Evolutionary conservation across 2,888 invertebrate genomes (phyloP).

Genomic region (Pterobdella sp.): DNA sequence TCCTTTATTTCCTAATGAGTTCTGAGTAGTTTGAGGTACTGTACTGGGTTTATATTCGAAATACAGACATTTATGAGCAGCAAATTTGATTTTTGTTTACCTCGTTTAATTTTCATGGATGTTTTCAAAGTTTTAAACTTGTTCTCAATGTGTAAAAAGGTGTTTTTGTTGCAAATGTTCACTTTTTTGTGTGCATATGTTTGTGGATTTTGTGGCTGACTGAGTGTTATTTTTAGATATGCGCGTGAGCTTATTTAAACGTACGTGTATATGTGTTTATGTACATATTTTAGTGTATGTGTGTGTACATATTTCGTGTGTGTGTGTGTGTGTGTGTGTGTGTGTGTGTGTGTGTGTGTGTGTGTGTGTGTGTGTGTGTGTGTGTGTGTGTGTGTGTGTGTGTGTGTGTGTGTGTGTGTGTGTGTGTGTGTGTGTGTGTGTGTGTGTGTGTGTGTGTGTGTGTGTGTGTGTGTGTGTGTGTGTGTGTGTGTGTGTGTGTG

Average conservation of each 20-base stretch:
- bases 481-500: constrained; percentile 12
- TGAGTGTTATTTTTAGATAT: no score
- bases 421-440: constrained; percentile 4
- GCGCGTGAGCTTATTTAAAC: neutral
- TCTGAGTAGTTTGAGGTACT: no score
- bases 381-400: neutral
- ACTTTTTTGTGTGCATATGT: no score
- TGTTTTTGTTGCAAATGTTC: no score
- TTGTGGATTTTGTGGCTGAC: no score
- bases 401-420: neutral
- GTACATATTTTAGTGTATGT: neutral
- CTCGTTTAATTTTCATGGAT: no score
- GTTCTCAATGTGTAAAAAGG: neutral
- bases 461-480: neutral
- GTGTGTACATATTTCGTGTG: no score
- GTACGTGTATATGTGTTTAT: neutral
- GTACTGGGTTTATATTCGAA: no score
- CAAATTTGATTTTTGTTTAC: no score
- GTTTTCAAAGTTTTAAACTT: neutral
- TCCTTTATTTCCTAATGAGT: no score
- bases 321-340: constrained; percentile 4
- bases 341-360: constrained; percentile 18
- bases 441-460: neutral
- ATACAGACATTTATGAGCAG: no score
- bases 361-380: constrained; percentile 2